Percentiles rank a stretch among this genome's conserved stretches.
Evolutionary conservation across 2,888 invertebrate genomes (phyloP).

Genomic region (Rosalia funebris): DNA sequence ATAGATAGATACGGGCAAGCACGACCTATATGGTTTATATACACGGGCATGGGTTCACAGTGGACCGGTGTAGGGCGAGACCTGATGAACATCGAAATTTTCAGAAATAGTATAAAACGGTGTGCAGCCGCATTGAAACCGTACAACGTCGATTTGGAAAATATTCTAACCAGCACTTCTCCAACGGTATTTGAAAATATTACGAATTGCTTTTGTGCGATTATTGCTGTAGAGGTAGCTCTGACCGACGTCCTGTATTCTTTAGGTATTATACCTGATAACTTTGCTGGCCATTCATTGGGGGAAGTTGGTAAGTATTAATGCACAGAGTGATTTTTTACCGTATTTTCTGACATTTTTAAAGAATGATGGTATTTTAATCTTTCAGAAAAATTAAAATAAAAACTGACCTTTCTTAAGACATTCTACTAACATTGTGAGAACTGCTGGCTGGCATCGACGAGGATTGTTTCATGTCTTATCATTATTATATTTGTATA

Average conservation of each 20-base stretch:
- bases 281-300: conserved; percentile 92
- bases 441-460: no score
- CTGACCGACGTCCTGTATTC: conserved; percentile 83
- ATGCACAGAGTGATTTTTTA: background rate
- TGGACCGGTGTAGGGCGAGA: conserved; percentile 73
- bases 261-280: conserved; percentile 83
- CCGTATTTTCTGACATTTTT: no score
- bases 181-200: conserved; percentile 66
- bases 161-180: conserved; percentile 65
- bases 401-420: no score
- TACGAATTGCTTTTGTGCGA: conserved; percentile 69
- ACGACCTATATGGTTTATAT: conserved; percentile 72
- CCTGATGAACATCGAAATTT: conserved; percentile 69
- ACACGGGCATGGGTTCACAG: conserved; percentile 76
- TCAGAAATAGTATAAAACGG: conserved; percentile 67
- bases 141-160: conserved; percentile 67
- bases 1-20: conserved; percentile 16
- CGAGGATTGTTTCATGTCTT: no score
- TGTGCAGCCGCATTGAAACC: conserved; percentile 66
- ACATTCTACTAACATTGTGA: no score
- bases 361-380: no score
- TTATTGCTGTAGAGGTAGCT: conserved; percentile 74
- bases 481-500: no score
- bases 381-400: no score
- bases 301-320: conserved; percentile 78